phyloP scores from a whole-genome alignment of 2,113 vertebrate species.

The Cynoglossus semilaevis region DNA sequence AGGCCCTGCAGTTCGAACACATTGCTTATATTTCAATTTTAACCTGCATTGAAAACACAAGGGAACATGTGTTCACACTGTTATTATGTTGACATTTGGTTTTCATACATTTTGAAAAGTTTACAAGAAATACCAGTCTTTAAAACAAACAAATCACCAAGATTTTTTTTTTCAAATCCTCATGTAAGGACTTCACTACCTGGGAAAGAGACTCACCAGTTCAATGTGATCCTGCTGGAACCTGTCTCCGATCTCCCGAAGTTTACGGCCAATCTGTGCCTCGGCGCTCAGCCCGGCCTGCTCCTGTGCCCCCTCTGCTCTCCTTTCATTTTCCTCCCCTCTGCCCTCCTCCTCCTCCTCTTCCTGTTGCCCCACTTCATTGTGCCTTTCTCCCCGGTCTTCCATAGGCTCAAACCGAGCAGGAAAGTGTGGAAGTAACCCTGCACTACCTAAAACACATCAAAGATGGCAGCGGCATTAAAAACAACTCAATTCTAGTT shows the following conservation, averaged over 20 bases:
- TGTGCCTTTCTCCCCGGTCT: slow-evolving; percentile 58
- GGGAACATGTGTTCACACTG: not conserved
- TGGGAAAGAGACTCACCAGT: slow-evolving; percentile 54
- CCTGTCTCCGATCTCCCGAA: slow-evolving; percentile 74
- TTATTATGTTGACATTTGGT: not conserved
- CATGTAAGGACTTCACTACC: not conserved
- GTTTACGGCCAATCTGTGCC: slow-evolving; percentile 70
- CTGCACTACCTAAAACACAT: slow-evolving; percentile 57
- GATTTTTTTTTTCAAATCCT: not conserved
- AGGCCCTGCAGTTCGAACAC: too few species aligned
- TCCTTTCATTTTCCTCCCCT: slow-evolving; percentile 50
- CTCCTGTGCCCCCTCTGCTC: slow-evolving; percentile 53
- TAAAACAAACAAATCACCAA: too few species aligned
- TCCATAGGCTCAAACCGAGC: slow-evolving; percentile 67
- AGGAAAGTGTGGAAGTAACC: slow-evolving; percentile 62
- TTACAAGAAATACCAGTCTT: too few species aligned
- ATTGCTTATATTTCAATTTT: too few species aligned
- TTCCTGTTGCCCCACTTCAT: slow-evolving; percentile 50
- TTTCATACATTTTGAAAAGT: too few species aligned
- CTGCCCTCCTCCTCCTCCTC: slow-evolving; percentile 47
- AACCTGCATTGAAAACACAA: not conserved
- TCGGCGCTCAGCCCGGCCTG: slow-evolving; percentile 61
- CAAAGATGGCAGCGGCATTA: slow-evolving; percentile 20
- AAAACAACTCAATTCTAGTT: slow-evolving; percentile 17
- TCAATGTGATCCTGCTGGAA: slow-evolving; percentile 73